Percentiles rank a stretch among this genome's conserved stretches.
phyloP scores from a whole-genome alignment of 2,113 vertebrate genomes.

The Petrocephalus microphthalmus region DNA sequence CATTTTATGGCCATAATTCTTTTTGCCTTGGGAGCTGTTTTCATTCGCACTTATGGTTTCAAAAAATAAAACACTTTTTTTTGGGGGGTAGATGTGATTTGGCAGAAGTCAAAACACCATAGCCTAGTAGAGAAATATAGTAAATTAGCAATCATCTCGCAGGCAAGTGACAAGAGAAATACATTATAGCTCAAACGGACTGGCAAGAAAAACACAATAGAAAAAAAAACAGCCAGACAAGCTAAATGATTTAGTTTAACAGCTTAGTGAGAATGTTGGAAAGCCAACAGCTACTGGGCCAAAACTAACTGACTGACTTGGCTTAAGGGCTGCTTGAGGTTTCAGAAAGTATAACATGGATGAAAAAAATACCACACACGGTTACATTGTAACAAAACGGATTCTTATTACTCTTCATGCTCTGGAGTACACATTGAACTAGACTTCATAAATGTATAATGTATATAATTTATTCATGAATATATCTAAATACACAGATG shows the following conservation, averaged over 20 bases:
- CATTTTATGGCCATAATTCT: slow-evolving; percentile 37
- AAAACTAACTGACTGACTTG: slow-evolving; percentile 4
- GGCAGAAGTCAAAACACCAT: slow-evolving; percentile 36
- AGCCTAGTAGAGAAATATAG: slow-evolving; percentile 46
- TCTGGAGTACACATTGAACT: neutral
- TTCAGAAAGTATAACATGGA: neutral
- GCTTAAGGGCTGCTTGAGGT: neutral
- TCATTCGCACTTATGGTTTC: slow-evolving; percentile 41
- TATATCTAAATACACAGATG: neutral
- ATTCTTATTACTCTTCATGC: neutral
- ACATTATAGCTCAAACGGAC: slow-evolving; percentile 38
- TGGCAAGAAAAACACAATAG: slow-evolving; percentile 16
- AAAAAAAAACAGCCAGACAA: neutral
- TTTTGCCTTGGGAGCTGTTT: slow-evolving; percentile 42
- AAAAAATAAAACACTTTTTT: slow-evolving; percentile 43
- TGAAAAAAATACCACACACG: neutral
- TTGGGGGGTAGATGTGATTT: slow-evolving; percentile 34
- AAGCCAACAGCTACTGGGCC: neutral
- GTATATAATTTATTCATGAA: neutral
- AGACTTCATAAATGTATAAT: neutral
- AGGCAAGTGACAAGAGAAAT: slow-evolving; percentile 37
- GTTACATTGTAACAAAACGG: neutral
- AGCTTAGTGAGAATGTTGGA: neutral
- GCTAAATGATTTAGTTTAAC: slow-evolving; percentile 2
- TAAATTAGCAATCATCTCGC: slow-evolving; percentile 38